Percentiles rank a stretch among this genome's conserved stretches.
phyloP scores from a whole-genome alignment of 1,140 invertebrate species.

The Chironomus striatipennis region DNA sequence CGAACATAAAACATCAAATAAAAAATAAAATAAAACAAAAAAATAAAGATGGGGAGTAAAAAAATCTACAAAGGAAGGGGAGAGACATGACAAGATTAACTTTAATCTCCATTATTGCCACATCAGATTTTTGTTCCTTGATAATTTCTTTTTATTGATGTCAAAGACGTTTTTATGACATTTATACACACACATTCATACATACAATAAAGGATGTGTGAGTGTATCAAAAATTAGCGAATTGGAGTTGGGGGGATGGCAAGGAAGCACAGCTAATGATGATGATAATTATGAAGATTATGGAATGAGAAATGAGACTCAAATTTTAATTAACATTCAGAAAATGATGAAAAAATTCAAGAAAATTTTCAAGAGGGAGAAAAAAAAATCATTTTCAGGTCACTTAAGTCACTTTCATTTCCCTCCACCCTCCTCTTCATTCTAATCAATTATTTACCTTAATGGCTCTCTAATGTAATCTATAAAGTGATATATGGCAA shows the following conservation, averaged over 20 bases:
- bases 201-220: no score
- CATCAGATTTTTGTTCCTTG: conserved; percentile 6
- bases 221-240: not conserved
- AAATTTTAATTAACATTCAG: not conserved
- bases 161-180: conserved; percentile 20
- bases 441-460: not conserved
- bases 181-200: not conserved
- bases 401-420: not conserved
- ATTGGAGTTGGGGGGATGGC: not conserved
- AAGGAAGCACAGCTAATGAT: not conserved
- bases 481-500: not conserved
- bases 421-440: not conserved
- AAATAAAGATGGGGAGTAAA: not conserved
- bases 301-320: not conserved
- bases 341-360: not conserved
- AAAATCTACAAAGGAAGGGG: not conserved
- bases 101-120: conserved; percentile 1
- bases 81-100: not conserved
- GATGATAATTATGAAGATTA: conserved; percentile 8
- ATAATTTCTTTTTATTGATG: conserved; percentile 20
- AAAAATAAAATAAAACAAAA: no score
- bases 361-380: not conserved
- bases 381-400: not conserved
- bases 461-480: conserved; percentile 7
- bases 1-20: no score